A percentile compares a stretch with the other conserved stretches of the same genome.
Conservation (phyloP, 2,888 invertebrate species). For the Ophonus ardosiacus region DNA sequence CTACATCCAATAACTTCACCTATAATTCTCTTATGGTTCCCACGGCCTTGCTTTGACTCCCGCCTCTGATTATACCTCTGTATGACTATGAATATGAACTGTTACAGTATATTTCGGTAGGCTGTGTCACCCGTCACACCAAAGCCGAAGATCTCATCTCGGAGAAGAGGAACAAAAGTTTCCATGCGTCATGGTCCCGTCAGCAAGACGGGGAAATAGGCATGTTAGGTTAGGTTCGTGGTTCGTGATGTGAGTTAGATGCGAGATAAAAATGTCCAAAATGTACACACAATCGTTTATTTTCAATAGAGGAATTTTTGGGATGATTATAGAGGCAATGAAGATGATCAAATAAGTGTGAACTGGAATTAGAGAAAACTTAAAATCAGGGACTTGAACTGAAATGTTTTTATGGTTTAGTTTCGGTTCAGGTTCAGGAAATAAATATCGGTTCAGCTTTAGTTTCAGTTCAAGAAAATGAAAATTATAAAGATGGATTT, state of each 20-base stretch:
- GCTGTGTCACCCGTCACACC: constrained; percentile 32
- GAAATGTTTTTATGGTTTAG: too few species aligned
- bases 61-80: constrained; percentile 8
- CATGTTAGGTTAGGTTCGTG: constrained; percentile 29
- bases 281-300: constrained; percentile 4
- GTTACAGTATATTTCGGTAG: constrained; percentile 39
- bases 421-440: too few species aligned
- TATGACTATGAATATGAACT: background rate
- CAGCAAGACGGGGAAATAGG: constrained; percentile 19
- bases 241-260: constrained; percentile 10
- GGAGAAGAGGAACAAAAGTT: constrained; percentile 17
- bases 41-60: constrained; percentile 39
- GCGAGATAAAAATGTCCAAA: constrained; percentile 37
- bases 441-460: too few species aligned
- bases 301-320: constrained; percentile 30
- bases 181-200: constrained; percentile 15
- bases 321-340: constrained; percentile 24
- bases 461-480: too few species aligned
- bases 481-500: too few species aligned
- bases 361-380: too few species aligned
- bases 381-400: too few species aligned
- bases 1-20: constrained; percentile 4
- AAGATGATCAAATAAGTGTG: background rate
- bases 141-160: constrained; percentile 35
- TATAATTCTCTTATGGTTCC: constrained; percentile 14